Conservation (phyloP, 1,140 invertebrate genomes). For the Pachypsylla venusta region DNA sequence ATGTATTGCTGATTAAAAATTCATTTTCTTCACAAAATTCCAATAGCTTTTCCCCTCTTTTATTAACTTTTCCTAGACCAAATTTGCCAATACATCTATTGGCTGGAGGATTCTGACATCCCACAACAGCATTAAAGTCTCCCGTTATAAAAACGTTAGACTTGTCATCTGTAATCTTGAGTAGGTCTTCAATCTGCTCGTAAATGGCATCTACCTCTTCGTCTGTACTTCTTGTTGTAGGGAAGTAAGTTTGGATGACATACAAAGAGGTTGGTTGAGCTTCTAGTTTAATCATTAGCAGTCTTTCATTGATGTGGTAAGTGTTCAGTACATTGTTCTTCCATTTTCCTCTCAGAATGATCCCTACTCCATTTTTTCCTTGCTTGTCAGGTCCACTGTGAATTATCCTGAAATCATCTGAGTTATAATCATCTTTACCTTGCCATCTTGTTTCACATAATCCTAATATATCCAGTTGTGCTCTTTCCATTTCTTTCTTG, state of each 20-base stretch:
- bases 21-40: conserved; percentile 9
- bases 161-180: conserved; percentile 7
- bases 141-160: conserved; percentile 14
- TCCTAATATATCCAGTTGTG: conserved; percentile 13
- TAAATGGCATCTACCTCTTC: conserved; percentile 11
- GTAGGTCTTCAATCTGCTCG: not conserved
- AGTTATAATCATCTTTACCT: conserved; percentile 23
- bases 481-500: conserved; percentile 10
- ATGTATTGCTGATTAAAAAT: conserved; percentile 6
- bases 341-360: not conserved
- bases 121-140: conserved; percentile 14
- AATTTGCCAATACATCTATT: conserved; percentile 3
- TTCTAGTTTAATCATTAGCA: conserved; percentile 9
- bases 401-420: conserved; percentile 21
- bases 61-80: not conserved
- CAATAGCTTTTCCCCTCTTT: conserved; percentile 8
- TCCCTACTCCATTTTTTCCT: not conserved
- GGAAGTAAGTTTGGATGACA: conserved; percentile 10
- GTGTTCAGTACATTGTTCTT: not conserved
- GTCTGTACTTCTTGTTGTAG: conserved; percentile 7
- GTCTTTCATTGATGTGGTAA: not conserved
- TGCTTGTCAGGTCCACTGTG: conserved; percentile 11
- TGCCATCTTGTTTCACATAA: conserved; percentile 11
- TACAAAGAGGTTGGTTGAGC: not conserved
- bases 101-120: not conserved